These are phyloP conservation scores for Reticulitermes lucifugus DNA, from an alignment of 2,888 invertebrate species.

Conservation along the genomic window DNA sequence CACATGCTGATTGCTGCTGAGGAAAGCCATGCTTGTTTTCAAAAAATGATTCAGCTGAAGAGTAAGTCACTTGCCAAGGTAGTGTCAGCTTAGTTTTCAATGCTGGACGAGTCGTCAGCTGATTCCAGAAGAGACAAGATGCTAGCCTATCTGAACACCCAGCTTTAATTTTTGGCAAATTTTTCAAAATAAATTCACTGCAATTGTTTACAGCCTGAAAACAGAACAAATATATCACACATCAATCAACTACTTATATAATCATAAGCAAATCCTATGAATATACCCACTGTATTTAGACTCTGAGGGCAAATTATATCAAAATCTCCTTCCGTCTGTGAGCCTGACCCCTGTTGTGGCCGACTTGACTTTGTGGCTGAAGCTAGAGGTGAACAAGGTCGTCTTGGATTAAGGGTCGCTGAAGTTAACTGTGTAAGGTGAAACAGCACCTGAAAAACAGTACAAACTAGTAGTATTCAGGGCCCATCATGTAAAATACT, in stretches of 20 bases:
- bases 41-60: conserved; percentile 63
- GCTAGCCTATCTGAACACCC: conserved; percentile 54
- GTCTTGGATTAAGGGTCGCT: conserved; percentile 63
- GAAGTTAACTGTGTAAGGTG: conserved; percentile 64
- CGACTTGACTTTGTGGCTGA: conserved; percentile 55
- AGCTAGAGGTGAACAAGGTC: conserved; percentile 57
- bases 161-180: conserved; percentile 59
- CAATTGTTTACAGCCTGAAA: conserved; percentile 61
- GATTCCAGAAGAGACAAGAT: conserved; percentile 39
- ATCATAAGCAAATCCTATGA: neutral
- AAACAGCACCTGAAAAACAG: conserved; percentile 56
- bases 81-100: conserved; percentile 53
- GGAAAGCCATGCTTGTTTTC: conserved; percentile 65
- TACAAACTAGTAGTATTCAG: neutral
- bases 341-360: conserved; percentile 57
- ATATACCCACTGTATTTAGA: conserved; percentile 60
- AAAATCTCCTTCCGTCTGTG: conserved; percentile 57
- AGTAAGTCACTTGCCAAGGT: conserved; percentile 61
- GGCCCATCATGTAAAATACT: no score
- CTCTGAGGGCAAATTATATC: conserved; percentile 63
- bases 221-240: conserved; percentile 13
- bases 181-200: conserved; percentile 60
- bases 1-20: conserved; percentile 56
- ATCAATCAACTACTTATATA: neutral
- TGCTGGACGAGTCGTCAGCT: conserved; percentile 35